Percentiles rank a stretch among this genome's conserved stretches.
These are phyloP conservation scores for Malthinus flaveolus DNA, from an alignment of 2,888 invertebrate genomes.

Conservation along the genomic window DNA sequence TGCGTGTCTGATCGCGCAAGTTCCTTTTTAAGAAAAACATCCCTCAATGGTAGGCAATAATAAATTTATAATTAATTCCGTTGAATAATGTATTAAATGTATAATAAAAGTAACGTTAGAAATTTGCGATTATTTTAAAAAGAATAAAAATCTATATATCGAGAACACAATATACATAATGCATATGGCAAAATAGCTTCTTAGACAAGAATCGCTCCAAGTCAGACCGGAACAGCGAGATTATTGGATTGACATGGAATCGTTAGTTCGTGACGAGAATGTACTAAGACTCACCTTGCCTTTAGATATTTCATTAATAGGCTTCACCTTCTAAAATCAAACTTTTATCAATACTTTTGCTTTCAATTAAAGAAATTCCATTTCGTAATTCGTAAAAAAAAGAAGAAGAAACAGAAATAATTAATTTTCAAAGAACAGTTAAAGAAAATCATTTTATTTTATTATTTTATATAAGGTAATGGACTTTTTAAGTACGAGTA, in stretches of 20 bases:
- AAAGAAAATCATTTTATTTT: not conserved
- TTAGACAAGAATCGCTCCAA: constrained; percentile 49
- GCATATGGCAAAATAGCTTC: constrained; percentile 45
- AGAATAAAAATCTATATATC: constrained; percentile 6
- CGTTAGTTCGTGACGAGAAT: constrained; percentile 49
- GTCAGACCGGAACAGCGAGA: constrained; percentile 55
- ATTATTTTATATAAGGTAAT: not conserved
- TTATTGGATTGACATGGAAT: constrained; percentile 57
- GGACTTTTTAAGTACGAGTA: constrained; percentile 1
- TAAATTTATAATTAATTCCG: too few species aligned
- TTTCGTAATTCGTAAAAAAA: not conserved
- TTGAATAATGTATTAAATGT: too few species aligned
- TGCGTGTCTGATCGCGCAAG: too few species aligned
- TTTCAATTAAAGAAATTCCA: constrained; percentile 3
- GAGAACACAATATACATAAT: constrained; percentile 44
- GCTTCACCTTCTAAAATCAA: constrained; percentile 16
- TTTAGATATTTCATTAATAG: constrained; percentile 40
- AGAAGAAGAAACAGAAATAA: not conserved
- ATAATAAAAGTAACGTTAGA: too few species aligned
- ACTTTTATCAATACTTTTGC: constrained; percentile 8
- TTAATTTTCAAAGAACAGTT: constrained; percentile 4
- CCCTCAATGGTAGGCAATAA: too few species aligned
- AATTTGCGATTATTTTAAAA: not conserved
- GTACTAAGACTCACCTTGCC: constrained; percentile 46
- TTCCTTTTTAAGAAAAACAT: too few species aligned